Base-by-base conservation (phyloP, 2,113 vertebrate genomes). In the Anolis carolinensis region DNA sequence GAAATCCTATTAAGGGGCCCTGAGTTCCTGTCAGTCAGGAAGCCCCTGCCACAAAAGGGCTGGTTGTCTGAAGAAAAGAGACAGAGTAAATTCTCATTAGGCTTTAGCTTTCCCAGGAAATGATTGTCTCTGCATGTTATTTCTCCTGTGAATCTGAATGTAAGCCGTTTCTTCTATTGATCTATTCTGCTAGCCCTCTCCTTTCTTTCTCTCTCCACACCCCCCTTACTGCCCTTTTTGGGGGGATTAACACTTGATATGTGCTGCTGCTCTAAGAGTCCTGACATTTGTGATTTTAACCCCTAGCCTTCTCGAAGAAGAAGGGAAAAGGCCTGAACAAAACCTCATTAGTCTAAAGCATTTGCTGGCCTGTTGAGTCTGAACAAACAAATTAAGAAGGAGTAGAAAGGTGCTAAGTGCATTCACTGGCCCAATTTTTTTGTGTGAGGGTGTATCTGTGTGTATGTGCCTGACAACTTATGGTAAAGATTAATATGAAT, bases 1-100 rank as follows among this genome's bases (percentile, higher is more conserved):
- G 96, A 97, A 97, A 97, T 97, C 97, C 96, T 97, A 96, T 97
- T 97, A 97, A 95, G 95, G 93, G 96, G 95, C 94, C 94, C 92
- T 70, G 90, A 89, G 93, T 97, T 97, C 92, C 96, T 97, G 96
- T 97, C 96, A 96, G 92, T 97, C 96, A 96, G 95, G 95, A 97
- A 96, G 91, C 93, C 94, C 78, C 23, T 86, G 92, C 93, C 94
- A 97, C 96, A 97, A 97, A 97, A 94, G 96, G 85, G 88, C 88
- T 96, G 93, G 91, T 95, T 96, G 96, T 95, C 92, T 95, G 92
- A 95, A 96, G 96, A 95, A 96, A 96, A 92, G 93, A 95, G 91
- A 90, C 94, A 95, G 94, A 95, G 95, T 96, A 96, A 96, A 96
- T 96, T 97, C 96, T 97, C 93, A 91, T 97, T 96, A 96, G 96